Evolutionary conservation across 2,113 vertebrate species (phyloP).

Genomic region (Sisor rabdophorus): DNA sequence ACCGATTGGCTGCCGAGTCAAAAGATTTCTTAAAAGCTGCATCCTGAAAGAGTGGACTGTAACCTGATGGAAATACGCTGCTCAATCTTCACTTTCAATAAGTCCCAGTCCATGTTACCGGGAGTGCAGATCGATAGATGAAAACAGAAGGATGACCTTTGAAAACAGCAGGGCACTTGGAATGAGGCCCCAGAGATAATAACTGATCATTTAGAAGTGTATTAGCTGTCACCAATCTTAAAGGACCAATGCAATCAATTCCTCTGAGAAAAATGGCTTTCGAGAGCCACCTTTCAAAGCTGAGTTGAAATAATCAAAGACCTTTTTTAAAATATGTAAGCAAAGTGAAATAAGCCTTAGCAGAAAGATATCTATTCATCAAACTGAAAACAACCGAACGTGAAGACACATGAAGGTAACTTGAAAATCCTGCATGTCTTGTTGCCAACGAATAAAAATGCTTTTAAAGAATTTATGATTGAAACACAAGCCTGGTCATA

Average conservation of each 20-base stretch:
- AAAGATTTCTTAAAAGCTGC: constrained; percentile 55
- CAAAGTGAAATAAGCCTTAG: constrained; percentile 3
- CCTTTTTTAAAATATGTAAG: constrained; percentile 3
- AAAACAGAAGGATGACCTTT: constrained; percentile 70
- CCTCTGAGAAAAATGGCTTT: constrained; percentile 17
- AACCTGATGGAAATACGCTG: constrained; percentile 58
- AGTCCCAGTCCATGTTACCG: constrained; percentile 59
- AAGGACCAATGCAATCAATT: constrained; percentile 56
- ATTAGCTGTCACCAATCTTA: constrained; percentile 69
- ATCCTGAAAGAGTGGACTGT: constrained; percentile 42
- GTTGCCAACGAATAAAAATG: constrained; percentile 1
- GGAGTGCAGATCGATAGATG: constrained; percentile 61
- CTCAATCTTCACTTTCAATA: constrained; percentile 59
- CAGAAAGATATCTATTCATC: constrained; percentile 8
- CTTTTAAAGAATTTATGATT: not conserved
- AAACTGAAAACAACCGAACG: not conserved
- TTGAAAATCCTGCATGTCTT: constrained; percentile 30
- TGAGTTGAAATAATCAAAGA: constrained; percentile 15
- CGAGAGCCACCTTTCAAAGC: constrained; percentile 33
- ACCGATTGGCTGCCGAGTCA: constrained; percentile 46
- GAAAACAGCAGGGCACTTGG: constrained; percentile 63
- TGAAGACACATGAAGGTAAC: constrained; percentile 12
- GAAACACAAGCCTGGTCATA: not conserved
- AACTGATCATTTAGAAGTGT: constrained; percentile 69
- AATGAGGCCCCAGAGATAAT: constrained; percentile 69